Base-by-base conservation (phyloP, 37 sponge, comb jelly and placozoan species). In the Agelas oroides region DNA sequence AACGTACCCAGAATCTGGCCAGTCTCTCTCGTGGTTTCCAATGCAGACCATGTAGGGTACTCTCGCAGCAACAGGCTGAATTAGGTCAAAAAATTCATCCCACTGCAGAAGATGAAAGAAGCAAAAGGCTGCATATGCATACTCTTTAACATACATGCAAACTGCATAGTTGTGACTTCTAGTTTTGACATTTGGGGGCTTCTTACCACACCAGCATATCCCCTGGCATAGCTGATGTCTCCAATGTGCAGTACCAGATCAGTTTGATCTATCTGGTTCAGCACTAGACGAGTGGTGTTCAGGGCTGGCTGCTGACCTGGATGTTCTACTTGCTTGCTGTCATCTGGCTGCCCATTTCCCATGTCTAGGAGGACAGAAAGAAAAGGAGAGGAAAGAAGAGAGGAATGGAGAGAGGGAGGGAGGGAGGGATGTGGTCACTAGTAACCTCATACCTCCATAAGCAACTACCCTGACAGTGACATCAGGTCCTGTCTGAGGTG, bases 11-110 rank as follows among this genome's bases (percentile, higher is more conserved):
- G 90, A 56, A 63, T 79, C 61, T 18, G 76, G 82, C 31, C 38
- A 86, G 80, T 94, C 85, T 54, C 82, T 71, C 69, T 94, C 95
- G 69, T 94, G 95, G 71, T 94, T 91, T 11, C 95, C 95, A 80
- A 84, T 84, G 38, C 95, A 84, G 23, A 91, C 95, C 88, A 88
- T 87, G 69, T 91, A 94, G 21, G 95, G 95, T 1, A 94, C 86
- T 0, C 64, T 41, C 18, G 85, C 38, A 23, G 95, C 76, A 59
- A 91, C 78, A 5, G 89, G 88, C 63, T 78, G 55, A 55, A 94
- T 80, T 69, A 82, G 92, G 76, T 88, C 78, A 79, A 87, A 84
- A 73, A 91, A 94, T 27, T 77, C 58, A 36, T 94, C 95, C 95
- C 95, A 94, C 86, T 94, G 86, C 21, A 76, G 52, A 24, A 33